phyloP scores from a whole-genome alignment of 2,888 invertebrate genomes.

The Ganaspis brasiliensis region DNA sequence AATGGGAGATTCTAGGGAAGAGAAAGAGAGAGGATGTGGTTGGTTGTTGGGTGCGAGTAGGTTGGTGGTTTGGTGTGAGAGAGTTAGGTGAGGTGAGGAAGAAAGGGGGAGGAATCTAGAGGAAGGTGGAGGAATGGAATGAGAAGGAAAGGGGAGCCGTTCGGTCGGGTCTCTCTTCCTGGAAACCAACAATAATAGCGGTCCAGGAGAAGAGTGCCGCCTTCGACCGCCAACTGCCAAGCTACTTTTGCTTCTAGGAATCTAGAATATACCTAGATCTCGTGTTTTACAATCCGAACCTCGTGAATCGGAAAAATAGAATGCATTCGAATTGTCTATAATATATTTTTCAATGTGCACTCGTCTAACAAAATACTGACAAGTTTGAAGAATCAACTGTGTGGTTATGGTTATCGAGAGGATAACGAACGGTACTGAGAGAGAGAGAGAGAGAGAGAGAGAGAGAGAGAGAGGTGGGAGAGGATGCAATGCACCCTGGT shows the following conservation, averaged over 20 bases:
- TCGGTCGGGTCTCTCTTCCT: slow-evolving; percentile 73
- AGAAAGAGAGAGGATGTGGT: slow-evolving; percentile 52
- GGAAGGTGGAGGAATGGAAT: slow-evolving; percentile 58
- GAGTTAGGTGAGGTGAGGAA: slow-evolving; percentile 49
- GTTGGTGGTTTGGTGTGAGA: slow-evolving; percentile 31
- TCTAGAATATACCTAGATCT: slow-evolving; percentile 71
- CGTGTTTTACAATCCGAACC: slow-evolving; percentile 52
- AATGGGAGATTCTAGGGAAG: slow-evolving; percentile 34
- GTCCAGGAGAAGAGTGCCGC: slow-evolving; percentile 59
- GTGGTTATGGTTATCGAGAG: neutral
- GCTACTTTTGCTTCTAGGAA: slow-evolving; percentile 74
- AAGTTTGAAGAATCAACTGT: slow-evolving; percentile 24
- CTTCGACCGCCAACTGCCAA: slow-evolving; percentile 66
- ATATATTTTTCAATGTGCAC: no score
- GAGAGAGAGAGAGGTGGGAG: slow-evolving; percentile 19
- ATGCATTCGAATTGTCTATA: slow-evolving; percentile 39
- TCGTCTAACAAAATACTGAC: slow-evolving; percentile 23
- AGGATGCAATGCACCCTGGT: slow-evolving; percentile 46
- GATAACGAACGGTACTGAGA: neutral
- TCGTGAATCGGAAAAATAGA: slow-evolving; percentile 36
- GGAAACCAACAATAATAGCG: slow-evolving; percentile 75
- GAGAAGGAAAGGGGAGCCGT: slow-evolving; percentile 69
- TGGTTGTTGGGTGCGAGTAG: slow-evolving; percentile 33
- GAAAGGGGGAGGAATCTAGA: slow-evolving; percentile 45
- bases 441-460: neutral